phyloP scores from a whole-genome alignment of 2,888 invertebrate genomes.

The Atrina japonica region DNA sequence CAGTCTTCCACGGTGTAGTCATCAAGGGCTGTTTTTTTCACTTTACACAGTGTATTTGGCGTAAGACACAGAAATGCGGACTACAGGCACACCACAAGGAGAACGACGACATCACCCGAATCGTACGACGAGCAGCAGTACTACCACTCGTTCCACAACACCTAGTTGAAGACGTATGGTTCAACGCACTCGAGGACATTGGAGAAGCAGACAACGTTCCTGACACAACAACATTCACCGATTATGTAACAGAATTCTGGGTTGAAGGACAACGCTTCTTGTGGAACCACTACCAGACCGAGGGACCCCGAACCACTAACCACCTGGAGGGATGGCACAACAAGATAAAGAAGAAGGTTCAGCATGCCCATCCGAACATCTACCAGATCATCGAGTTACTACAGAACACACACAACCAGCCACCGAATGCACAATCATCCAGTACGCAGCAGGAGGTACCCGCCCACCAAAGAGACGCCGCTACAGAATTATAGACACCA shows the following conservation, averaged over 20 bases:
- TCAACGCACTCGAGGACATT: constrained; percentile 6
- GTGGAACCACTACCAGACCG: too few species aligned
- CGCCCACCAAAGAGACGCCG: neutral
- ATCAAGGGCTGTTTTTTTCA: too few species aligned
- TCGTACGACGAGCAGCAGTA: neutral
- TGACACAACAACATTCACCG: constrained; percentile 3
- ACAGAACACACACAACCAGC: too few species aligned
- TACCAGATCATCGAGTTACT: too few species aligned
- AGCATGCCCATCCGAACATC: too few species aligned
- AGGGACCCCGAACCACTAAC: too few species aligned
- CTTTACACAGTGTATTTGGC: constrained; percentile 4
- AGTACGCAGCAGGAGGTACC: neutral
- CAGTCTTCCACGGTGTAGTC: neutral
- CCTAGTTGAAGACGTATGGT: constrained; percentile 17
- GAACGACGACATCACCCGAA: neutral
- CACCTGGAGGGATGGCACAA: too few species aligned
- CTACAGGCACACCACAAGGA: neutral
- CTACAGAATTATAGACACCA: neutral
- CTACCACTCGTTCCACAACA: constrained; percentile 7
- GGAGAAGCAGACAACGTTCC: neutral
- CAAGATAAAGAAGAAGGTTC: too few species aligned
- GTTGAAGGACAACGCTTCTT: neutral
- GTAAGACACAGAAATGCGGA: constrained; percentile 2
- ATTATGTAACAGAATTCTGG: constrained; percentile 12
- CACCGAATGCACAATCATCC: neutral